Conservation (phyloP, 2,888 invertebrate species). For the Neocrepidodera transversa region DNA sequence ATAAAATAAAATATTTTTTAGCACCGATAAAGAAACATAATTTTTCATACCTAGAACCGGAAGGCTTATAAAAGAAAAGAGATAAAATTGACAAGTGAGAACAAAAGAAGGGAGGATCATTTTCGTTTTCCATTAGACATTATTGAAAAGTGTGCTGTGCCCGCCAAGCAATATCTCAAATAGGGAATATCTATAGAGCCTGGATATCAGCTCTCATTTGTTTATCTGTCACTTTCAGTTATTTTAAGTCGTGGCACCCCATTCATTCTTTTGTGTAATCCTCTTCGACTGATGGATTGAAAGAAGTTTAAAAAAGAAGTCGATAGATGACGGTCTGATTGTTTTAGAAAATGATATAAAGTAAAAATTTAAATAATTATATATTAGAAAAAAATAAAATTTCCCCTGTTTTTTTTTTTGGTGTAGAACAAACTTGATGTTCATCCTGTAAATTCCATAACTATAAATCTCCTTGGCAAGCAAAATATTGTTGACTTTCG, state of each 20-base stretch:
- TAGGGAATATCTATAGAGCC: constrained; percentile 57
- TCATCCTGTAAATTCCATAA: constrained; percentile 10
- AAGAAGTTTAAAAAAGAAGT: constrained; percentile 1
- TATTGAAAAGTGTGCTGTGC: constrained; percentile 58
- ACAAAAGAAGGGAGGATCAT: constrained; percentile 37
- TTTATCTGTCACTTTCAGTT: constrained; percentile 60
- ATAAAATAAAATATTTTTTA: too few relatives aligned
- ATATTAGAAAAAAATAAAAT: too few relatives aligned
- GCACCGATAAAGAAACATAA: too few relatives aligned
- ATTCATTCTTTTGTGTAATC: constrained; percentile 22
- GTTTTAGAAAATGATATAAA: not conserved
- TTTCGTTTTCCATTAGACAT: constrained; percentile 58
- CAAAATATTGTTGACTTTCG: constrained; percentile 34
- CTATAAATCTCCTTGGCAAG: constrained; percentile 22
- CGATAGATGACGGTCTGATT: not conserved
- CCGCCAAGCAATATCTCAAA: constrained; percentile 58
- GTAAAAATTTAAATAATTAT: too few relatives aligned
- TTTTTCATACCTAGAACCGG: too few relatives aligned
- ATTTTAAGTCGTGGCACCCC: constrained; percentile 39
- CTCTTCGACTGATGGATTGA: constrained; percentile 4
- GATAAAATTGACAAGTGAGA: constrained; percentile 36
- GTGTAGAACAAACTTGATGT: too few relatives aligned
- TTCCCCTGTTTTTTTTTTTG: too few relatives aligned
- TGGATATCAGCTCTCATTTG: constrained; percentile 59
- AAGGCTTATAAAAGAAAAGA: too few relatives aligned